These are phyloP conservation scores for Ctenochaetus hawaiiensis DNA, from an alignment of 2,797 vertebrate genomes.

Conservation along the genomic window DNA sequence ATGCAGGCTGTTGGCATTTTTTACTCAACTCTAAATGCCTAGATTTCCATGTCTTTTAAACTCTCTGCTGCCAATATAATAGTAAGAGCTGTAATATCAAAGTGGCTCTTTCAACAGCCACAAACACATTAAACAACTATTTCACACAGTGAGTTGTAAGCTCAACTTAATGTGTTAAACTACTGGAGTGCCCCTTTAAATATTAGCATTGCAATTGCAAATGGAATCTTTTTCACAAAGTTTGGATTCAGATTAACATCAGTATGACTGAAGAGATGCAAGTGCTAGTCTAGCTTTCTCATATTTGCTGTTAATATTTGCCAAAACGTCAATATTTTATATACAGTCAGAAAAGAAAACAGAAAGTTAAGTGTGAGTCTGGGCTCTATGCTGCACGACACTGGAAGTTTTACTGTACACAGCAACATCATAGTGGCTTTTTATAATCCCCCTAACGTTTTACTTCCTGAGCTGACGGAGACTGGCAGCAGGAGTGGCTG, in stretches of 20 bases:
- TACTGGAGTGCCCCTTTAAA: conserved; percentile 9
- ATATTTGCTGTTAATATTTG: not conserved
- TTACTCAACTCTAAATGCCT: not conserved
- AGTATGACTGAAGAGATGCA: not conserved
- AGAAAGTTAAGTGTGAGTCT: not conserved
- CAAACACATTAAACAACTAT: not conserved
- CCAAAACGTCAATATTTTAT: not conserved
- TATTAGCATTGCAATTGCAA: not conserved
- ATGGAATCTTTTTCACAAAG: not conserved
- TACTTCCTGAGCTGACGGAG: conserved; percentile 66
- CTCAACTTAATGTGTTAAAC: not conserved
- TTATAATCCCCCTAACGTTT: conserved; percentile 55
- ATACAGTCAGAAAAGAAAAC: not conserved
- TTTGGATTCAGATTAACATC: not conserved
- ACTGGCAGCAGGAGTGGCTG: conserved; percentile 72
- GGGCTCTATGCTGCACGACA: not conserved
- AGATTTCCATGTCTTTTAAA: not conserved
- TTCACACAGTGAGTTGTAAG: not conserved
- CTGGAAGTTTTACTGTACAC: conserved; percentile 45
- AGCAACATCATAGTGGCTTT: conserved; percentile 48
- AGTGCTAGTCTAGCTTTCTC: not conserved
- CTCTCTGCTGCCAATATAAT: not conserved
- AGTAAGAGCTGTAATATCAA: not conserved
- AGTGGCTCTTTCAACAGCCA: not conserved
- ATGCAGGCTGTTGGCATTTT: not conserved